Evolutionary conservation across 2,888 invertebrate genomes (phyloP).

Genomic region (Choreutis nemorana): DNA sequence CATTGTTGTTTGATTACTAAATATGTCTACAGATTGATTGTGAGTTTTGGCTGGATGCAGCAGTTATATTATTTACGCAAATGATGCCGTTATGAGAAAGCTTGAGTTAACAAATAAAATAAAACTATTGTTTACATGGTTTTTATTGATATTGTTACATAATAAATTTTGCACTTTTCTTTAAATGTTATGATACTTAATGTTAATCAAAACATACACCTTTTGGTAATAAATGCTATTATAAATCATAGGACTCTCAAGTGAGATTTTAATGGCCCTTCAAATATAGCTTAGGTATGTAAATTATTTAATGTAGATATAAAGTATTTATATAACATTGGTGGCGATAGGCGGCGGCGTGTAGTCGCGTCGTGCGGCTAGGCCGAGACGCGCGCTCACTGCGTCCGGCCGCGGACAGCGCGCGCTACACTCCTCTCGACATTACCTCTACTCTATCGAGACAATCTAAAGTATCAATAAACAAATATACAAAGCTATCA

Average conservation of each 20-base stretch:
- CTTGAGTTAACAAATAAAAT: slow-evolving; percentile 26
- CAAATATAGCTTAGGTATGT: slow-evolving; percentile 27
- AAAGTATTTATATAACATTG: slow-evolving; percentile 20
- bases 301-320: slow-evolving; percentile 15
- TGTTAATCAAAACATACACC: slow-evolving; percentile 61
- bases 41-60: slow-evolving; percentile 33
- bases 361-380: slow-evolving; percentile 3
- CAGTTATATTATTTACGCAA: slow-evolving; percentile 19
- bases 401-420: slow-evolving; percentile 18
- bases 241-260: slow-evolving; percentile 47
- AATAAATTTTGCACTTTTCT: slow-evolving; percentile 63
- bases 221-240: slow-evolving; percentile 65
- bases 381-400: slow-evolving; percentile 8
- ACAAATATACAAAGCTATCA: slow-evolving; percentile 65
- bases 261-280: slow-evolving; percentile 47
- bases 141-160: slow-evolving; percentile 63
- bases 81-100: slow-evolving; percentile 25
- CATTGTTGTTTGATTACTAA: no score
- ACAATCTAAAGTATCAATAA: slow-evolving; percentile 36
- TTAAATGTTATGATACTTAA: slow-evolving; percentile 54
- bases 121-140: slow-evolving; percentile 59
- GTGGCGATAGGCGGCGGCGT: slow-evolving; percentile 5
- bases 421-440: slow-evolving; percentile 11
- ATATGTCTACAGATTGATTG: slow-evolving; percentile 34
- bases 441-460: slow-evolving; percentile 27